A percentile compares a stretch with the other conserved stretches of the same genome.
Conservation (phyloP, 2,888 invertebrate species). For the Sesamia inferens region DNA sequence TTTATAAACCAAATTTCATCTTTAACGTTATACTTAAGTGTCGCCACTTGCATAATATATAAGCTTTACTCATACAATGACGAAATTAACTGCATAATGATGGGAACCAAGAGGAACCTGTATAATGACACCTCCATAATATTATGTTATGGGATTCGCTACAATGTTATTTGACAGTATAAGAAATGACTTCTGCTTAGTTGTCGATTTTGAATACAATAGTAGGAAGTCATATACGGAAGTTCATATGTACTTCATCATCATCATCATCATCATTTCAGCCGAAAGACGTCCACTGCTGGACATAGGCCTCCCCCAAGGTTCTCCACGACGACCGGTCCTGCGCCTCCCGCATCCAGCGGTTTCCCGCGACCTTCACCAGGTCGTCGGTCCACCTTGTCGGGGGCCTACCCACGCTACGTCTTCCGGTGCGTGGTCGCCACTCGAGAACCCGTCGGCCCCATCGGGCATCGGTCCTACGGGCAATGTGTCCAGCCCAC, state of each 20-base stretch:
- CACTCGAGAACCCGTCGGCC: too few species aligned
- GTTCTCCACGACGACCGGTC: too few species aligned
- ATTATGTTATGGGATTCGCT: conserved; percentile 66
- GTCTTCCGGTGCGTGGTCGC: too few species aligned
- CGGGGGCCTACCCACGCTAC: too few species aligned
- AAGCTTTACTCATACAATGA: conserved; percentile 68
- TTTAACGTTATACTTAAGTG: conserved; percentile 4
- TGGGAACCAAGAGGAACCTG: conserved; percentile 65
- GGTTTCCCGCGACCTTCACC: too few species aligned
- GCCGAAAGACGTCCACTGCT: too few species aligned
- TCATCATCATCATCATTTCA: too few species aligned
- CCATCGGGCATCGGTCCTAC: too few species aligned
- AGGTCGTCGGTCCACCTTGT: too few species aligned
- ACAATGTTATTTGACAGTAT: conserved; percentile 63
- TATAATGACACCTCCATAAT: conserved; percentile 69
- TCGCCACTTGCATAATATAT: conserved; percentile 54
- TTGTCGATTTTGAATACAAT: conserved; percentile 62
- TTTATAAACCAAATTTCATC: conserved; percentile 20
- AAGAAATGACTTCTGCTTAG: conserved; percentile 56
- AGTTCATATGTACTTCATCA: conserved; percentile 23
- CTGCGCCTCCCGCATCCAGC: too few species aligned
- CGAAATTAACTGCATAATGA: conserved; percentile 69
- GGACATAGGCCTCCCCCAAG: too few species aligned
- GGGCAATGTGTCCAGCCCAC: too few species aligned
- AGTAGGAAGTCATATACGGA: conserved; percentile 48